These are phyloP conservation scores for Takifugu bimaculatus DNA, from an alignment of 2,113 vertebrate species.

Conservation along the genomic window DNA sequence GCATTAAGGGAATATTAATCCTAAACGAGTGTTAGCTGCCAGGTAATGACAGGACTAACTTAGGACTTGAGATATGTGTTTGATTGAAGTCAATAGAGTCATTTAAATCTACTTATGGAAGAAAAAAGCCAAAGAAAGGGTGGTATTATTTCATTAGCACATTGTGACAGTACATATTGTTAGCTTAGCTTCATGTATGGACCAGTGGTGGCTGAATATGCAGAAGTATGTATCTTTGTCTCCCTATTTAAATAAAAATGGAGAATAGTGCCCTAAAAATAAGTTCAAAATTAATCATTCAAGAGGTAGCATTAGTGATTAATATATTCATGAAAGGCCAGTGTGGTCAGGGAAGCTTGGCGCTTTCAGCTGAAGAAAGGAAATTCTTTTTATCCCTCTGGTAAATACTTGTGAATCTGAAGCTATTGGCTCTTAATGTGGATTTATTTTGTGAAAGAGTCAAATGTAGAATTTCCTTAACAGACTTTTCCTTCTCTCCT, in stretches of 20 bases:
- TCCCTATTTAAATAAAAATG: background rate
- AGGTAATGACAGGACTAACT: conserved; percentile 20
- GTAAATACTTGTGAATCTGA: background rate
- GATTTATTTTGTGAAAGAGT: background rate
- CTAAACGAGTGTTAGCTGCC: conserved; percentile 41
- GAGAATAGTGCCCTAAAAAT: conserved; percentile 5
- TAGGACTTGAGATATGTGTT: conserved; percentile 8
- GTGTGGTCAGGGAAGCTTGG: background rate
- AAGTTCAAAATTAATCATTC: background rate
- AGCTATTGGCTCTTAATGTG: background rate
- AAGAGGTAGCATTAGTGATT: background rate
- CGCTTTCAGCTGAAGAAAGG: background rate
- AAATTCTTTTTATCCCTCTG: background rate
- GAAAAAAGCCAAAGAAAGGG: too few relatives aligned
- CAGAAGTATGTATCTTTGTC: background rate
- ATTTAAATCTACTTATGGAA: too few relatives aligned
- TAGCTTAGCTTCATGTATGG: background rate
- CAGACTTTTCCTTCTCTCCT: background rate
- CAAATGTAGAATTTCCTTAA: conserved; percentile 17
- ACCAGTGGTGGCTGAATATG: background rate
- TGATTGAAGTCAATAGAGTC: background rate
- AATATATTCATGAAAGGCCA: conserved; percentile 6
- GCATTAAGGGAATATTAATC: conserved; percentile 10
- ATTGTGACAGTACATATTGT: too few relatives aligned
- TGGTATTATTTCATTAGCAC: too few relatives aligned